A percentile compares a stretch with the other conserved stretches of the same genome.
These are phyloP conservation scores for Amazona vittata DNA, from an alignment of 2,113 vertebrate species.

Conservation along the genomic window DNA sequence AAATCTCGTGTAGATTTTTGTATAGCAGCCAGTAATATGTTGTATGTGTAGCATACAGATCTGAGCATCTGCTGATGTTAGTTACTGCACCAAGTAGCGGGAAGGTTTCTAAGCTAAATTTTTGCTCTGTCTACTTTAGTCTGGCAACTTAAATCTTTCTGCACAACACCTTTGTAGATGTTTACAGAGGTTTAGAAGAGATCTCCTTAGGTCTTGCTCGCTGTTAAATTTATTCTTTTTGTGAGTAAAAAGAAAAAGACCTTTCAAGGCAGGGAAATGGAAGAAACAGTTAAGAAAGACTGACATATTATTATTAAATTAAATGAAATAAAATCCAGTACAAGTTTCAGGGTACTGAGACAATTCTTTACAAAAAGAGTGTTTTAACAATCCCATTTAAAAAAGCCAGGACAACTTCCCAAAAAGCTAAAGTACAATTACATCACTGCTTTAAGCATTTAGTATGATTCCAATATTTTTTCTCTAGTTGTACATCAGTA, in stretches of 20 bases:
- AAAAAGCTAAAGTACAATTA: neutral
- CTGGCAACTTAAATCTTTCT: neutral
- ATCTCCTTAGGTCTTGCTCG: neutral
- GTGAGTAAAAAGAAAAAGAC: neutral
- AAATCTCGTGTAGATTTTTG: neutral
- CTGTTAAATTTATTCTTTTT: neutral
- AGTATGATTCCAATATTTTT: neutral
- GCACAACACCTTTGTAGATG: neutral
- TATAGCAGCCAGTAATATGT: neutral
- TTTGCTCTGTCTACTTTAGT: neutral
- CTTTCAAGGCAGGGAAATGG: neutral
- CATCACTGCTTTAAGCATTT: neutral
- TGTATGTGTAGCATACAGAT: neutral
- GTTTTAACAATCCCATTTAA: neutral
- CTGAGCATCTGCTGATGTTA: accelerated
- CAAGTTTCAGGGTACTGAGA: neutral
- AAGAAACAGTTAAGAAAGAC: neutral
- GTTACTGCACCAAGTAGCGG: neutral
- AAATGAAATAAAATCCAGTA: neutral
- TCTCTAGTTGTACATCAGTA: neutral
- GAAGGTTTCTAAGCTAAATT: neutral
- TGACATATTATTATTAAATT: neutral
- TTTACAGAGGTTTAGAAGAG: neutral
- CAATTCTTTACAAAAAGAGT: neutral
- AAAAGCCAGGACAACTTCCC: accelerated